Evolutionary conservation across 2,888 invertebrate genomes (phyloP), one percentile per base, ranked within the genome.

Genomic region (Pterostichus niger): DNA sequence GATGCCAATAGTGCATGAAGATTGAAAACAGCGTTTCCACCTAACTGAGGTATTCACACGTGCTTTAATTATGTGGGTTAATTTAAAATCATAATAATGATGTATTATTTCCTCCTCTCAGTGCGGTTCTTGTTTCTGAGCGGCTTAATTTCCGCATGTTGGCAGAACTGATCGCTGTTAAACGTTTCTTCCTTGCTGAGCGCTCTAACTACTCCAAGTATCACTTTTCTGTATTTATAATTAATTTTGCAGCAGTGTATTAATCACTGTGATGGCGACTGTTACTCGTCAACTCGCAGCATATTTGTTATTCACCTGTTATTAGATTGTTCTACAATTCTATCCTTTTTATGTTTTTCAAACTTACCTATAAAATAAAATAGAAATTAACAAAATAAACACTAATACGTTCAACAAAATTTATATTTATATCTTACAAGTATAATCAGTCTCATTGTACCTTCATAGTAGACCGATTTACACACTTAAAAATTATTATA

Each of bases 31-130:
- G 35, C n/a, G 73, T 73, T 73, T 73, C 46, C 73, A 46, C 49
- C 31, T 33, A 24, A 10, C 15, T 73, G 6, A 40, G 40, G 40
- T 40, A 40, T 40, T 73, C 15, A 78, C 79, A 79, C 79, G 79
- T 79, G 79, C 64, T 40, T 31, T 77, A 77, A 82, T 82, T 76
- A 83, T 83, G 75, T 83, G 77, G 83, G 83, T 83, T 83, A 83
- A 83, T 83, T 83, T 83, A 49, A 82, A 83, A 77, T 77, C 33
- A 68, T 83, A 82, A 82, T 82, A 82, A 77, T 83, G 77, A 83
- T 77, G 77, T 61, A 83, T 83, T 83, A 83, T 83, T 83, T 83
- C 83, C 83, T 40, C 52, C 64, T 77, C 83, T 35, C 40, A 52
- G 40, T 71, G 71, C 49, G 31, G 44, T 82, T 81, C 59, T 75